Base-by-base conservation (phyloP, 2,797 vertebrate genomes). In the Platyrinchus mystaceus region DNA sequence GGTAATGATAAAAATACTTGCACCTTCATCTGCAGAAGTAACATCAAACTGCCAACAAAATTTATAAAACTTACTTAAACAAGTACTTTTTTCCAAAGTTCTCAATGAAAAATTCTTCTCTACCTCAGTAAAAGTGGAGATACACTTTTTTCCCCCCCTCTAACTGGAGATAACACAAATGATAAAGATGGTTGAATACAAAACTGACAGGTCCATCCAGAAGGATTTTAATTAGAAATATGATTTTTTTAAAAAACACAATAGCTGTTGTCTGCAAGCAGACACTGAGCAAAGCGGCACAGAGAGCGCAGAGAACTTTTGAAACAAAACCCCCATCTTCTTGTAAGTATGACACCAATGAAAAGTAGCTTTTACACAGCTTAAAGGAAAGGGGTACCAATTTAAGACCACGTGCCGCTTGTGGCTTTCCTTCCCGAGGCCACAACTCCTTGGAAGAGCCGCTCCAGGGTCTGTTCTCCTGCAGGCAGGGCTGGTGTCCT, bases 401-500 rank as follows among this genome's bases (percentile, higher is more conserved):
- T 44, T 22, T 56, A 56, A 63, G 36, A 41, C 23, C 28, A 27
- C 0, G 0, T 11, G 46, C 41, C 34, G 58, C 63, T 71, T 30
- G 12, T 66, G 30, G 7, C 37, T 32, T 59, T 44, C 19, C 58
- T 47, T 26, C 23, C 21, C 0, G 0, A 0, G 0, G 55, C 4
- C 67, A 37, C 32, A 69, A 12, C 34, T 66, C 44, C 37, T 22
- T 4, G 39, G 34, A 70, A 43, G n/a, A 58, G 6, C 36, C 0
- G 3, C 56, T 28, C 15, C 24, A 32, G 49, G 7, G 1, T 32
- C 47, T 44, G 39, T 5, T 17, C 26, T 66, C 12, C 69, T 6
- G 21, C 49, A 41, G 66, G 7, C 3, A 2, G 10, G 20, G 26
- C 14, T n/a, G 55, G 74, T 23, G 56, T 36, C 56, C 63, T 10